These are phyloP conservation scores for Corythaeola cristata DNA, from an alignment of 2,113 vertebrate species.

Conservation along the genomic window DNA sequence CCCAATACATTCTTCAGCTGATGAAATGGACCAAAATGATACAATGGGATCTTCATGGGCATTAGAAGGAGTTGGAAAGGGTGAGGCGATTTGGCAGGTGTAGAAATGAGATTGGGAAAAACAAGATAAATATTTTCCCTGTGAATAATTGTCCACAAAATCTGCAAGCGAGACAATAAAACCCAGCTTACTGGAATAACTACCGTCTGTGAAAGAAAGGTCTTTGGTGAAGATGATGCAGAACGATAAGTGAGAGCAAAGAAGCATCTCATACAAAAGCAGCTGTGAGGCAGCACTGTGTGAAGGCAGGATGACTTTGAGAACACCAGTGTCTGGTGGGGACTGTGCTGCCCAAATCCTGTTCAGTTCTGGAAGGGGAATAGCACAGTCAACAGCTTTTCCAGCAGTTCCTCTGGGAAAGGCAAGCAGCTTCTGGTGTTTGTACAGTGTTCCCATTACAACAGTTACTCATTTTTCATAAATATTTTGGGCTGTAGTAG, in stretches of 20 bases:
- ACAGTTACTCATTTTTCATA: neutral
- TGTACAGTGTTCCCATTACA: neutral
- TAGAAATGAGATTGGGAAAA: conserved; percentile 48
- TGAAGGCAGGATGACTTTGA: neutral
- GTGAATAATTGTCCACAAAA: conserved; percentile 43
- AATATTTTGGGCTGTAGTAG: neutral
- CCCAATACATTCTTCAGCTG: conserved; percentile 43
- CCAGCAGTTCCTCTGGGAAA: neutral
- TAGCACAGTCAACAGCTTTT: neutral
- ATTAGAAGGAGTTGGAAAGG: conserved; percentile 40
- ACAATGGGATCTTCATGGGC: conserved; percentile 43
- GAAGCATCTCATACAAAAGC: neutral
- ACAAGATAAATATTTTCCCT: conserved; percentile 48
- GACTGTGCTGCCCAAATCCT: neutral
- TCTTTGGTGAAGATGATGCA: neutral
- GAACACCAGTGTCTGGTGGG: neutral
- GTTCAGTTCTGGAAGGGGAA: neutral
- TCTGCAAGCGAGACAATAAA: conserved; percentile 23
- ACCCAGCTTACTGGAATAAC: neutral
- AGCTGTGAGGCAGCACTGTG: neutral
- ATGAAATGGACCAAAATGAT: conserved; percentile 25
- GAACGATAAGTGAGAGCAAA: neutral
- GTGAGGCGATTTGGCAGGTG: conserved; percentile 9
- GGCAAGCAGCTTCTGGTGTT: neutral
- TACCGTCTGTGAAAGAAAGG: neutral